A percentile compares a stretch with the other conserved stretches of the same genome.
phyloP scores from a whole-genome alignment of 64 coral and sea anemone genomes.

The Catalaphyllia jardinei region DNA sequence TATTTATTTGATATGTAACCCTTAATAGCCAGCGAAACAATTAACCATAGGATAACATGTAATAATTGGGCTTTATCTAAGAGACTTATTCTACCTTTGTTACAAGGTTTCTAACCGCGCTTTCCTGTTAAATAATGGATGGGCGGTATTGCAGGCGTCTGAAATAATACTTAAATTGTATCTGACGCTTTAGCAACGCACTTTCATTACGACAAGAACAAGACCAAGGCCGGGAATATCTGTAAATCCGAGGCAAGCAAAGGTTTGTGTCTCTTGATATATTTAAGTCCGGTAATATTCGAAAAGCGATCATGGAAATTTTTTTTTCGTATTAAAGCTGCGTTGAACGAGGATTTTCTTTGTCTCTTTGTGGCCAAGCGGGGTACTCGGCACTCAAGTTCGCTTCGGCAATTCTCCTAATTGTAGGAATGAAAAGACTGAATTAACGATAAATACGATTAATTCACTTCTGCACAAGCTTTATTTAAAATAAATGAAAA shows the following conservation, averaged over 20 bases:
- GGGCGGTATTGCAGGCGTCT: neutral
- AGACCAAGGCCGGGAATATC: neutral
- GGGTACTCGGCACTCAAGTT: no score
- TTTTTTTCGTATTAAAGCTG: no score
- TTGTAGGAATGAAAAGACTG: no score
- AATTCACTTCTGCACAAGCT: no score
- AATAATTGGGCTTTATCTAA: slow-evolving; percentile 2
- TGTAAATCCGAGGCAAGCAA: neutral
- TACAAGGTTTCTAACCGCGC: neutral
- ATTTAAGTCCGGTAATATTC: no score
- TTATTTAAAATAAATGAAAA: no score
- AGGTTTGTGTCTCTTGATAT: neutral
- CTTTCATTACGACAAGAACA: neutral
- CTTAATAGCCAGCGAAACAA: neutral
- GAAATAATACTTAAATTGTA: neutral
- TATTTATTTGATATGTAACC: neutral
- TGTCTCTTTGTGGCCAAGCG: no score
- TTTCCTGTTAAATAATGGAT: neutral
- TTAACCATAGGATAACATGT: neutral
- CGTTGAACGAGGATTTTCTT: no score
- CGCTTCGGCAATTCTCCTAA: no score
- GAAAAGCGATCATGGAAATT: no score
- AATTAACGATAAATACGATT: no score
- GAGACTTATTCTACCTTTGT: slow-evolving; percentile 9
- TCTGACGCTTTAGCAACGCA: neutral